A percentile compares a stretch with the other conserved stretches of the same genome.
These are phyloP conservation scores for Porites cylindrica DNA, from an alignment of 92 coral and sea anemone genomes.

Conservation along the genomic window DNA sequence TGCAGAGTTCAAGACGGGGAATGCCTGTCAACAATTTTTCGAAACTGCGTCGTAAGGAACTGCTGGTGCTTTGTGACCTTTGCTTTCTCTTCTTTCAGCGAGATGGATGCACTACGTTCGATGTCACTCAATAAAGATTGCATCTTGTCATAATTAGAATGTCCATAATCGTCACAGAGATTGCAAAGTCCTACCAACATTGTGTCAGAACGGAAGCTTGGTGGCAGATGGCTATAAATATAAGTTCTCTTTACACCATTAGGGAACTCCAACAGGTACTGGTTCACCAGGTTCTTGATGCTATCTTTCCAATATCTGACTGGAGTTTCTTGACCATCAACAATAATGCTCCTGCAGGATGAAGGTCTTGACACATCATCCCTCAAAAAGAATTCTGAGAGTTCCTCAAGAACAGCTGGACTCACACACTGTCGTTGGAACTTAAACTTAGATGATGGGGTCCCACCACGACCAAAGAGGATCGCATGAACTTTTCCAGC, in stretches of 20 bases:
- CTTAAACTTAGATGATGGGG: constrained; percentile 31
- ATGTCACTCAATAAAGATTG: not conserved
- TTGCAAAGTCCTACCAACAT: constrained; percentile 58
- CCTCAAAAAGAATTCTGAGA: constrained; percentile 34
- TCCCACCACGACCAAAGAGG: constrained; percentile 64
- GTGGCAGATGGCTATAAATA: constrained; percentile 47
- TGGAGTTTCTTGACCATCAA: constrained; percentile 54
- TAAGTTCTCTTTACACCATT: not conserved
- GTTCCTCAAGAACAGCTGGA: constrained; percentile 43
- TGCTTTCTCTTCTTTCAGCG: constrained; percentile 8
- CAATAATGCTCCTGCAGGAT: constrained; percentile 55
- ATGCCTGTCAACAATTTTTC: constrained; percentile 43
- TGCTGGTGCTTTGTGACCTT: not conserved
- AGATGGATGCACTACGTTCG: not conserved
- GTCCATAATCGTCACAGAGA: constrained; percentile 43
- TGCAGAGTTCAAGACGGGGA: constrained; percentile 46
- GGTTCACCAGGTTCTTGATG: constrained; percentile 23
- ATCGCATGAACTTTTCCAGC: constrained; percentile 54
- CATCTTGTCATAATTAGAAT: no score
- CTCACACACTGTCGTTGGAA: constrained; percentile 37
- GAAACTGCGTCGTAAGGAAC: not conserved
- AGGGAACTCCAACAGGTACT: constrained; percentile 31
- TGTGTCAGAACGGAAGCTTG: constrained; percentile 9
- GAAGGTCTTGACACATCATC: constrained; percentile 51
- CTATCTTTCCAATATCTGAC: constrained; percentile 54